Evolutionary conservation across 2,888 invertebrate genomes (phyloP).

Genomic region (Drosophila macrospina): DNA sequence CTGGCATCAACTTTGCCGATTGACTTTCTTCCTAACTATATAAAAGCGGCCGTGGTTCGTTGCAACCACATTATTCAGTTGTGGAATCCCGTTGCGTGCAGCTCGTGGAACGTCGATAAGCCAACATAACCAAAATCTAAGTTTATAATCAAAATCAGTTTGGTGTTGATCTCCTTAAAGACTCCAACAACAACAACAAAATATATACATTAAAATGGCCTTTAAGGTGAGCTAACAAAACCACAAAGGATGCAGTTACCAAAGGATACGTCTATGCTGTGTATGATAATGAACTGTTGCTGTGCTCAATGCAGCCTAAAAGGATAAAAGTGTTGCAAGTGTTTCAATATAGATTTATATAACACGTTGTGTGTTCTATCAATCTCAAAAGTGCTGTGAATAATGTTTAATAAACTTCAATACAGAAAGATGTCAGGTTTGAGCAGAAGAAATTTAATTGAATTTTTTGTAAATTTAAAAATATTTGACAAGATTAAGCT

Average conservation of each 20-base stretch:
- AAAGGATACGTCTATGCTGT: constrained; percentile 60
- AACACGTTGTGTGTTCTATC: background rate
- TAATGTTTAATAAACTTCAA: background rate
- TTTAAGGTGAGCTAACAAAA: constrained; percentile 80
- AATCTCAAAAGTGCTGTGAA: constrained; percentile 27
- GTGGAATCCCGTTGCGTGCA: constrained; percentile 85
- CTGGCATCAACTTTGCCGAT: constrained; percentile 45
- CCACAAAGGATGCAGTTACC: constrained; percentile 38
- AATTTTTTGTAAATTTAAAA: no score
- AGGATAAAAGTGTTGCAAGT: constrained; percentile 42
- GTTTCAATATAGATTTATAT: constrained; percentile 7
- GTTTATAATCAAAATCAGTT: constrained; percentile 55
- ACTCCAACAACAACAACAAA: constrained; percentile 11
- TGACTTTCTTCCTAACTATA: constrained; percentile 86
- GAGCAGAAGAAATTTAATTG: no score
- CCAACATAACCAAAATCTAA: constrained; percentile 23
- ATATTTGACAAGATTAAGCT: background rate
- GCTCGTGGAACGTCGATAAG: constrained; percentile 72
- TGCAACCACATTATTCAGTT: constrained; percentile 85
- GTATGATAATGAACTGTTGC: constrained; percentile 38
- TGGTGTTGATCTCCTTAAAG: constrained; percentile 75
- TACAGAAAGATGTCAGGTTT: background rate
- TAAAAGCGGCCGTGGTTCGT: constrained; percentile 84
- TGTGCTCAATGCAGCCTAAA: constrained; percentile 16
- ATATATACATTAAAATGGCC: constrained; percentile 74